These are phyloP conservation scores for Larimichthys polyactis DNA, from an alignment of 2,113 vertebrate species.

Conservation along the genomic window DNA sequence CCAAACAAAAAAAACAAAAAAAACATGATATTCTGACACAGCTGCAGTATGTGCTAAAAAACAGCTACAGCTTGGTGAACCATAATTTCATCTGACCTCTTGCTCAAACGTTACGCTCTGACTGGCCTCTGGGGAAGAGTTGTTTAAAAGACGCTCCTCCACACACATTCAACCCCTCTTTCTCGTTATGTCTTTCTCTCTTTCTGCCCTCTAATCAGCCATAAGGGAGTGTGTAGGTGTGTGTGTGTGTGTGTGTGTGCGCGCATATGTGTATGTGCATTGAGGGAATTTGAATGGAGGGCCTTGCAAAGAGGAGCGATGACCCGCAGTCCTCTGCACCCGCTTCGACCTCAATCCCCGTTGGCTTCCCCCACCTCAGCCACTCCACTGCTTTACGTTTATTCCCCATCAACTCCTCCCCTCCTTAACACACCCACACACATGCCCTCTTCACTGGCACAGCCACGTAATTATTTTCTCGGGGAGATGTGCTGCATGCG, in stretches of 20 bases:
- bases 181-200: constrained; percentile 6
- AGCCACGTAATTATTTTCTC: constrained; percentile 78
- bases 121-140: constrained; percentile 18
- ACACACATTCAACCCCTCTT: neutral
- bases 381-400: constrained; percentile 6
- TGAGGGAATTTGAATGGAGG: constrained; percentile 35
- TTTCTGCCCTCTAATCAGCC: constrained; percentile 62
- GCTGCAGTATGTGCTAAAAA: neutral
- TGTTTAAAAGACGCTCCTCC: constrained; percentile 12
- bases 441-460: constrained; percentile 55
- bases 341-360: constrained; percentile 33
- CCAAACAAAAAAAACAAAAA: too few species aligned
- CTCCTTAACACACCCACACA: constrained; percentile 36
- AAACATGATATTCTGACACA: neutral
- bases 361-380: constrained; percentile 51
- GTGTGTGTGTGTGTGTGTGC: neutral
- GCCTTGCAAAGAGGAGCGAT: constrained; percentile 38
- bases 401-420: neutral
- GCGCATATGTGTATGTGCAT: neutral
- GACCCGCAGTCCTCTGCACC: constrained; percentile 58
- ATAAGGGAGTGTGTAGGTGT: constrained; percentile 42
- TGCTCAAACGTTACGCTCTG: constrained; percentile 12
- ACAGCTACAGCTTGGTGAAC: constrained; percentile 4
- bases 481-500: constrained; percentile 55
- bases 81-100: constrained; percentile 17